Evolutionary conservation across 1,140 invertebrate species (phyloP).

Genomic region (Meloidogyne chitwoodi): DNA sequence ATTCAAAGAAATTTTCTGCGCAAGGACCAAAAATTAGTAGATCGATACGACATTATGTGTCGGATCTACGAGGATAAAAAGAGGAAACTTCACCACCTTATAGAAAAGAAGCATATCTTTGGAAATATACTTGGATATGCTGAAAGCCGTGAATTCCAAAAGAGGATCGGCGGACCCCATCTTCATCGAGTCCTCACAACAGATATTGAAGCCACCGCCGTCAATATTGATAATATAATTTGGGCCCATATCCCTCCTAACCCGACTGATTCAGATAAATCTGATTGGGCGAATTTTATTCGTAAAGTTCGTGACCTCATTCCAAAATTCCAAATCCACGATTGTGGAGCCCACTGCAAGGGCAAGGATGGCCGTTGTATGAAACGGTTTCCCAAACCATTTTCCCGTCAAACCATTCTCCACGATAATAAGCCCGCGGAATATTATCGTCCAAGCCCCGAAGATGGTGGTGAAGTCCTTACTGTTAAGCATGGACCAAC

Average conservation of each 20-base stretch:
- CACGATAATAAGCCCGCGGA: no score
- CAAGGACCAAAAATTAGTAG: not conserved
- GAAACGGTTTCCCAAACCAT: constrained; percentile 8
- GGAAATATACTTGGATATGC: not conserved
- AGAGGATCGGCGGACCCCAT: not conserved
- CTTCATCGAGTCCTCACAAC: not conserved
- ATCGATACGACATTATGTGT: constrained; percentile 1
- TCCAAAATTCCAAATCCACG: no score
- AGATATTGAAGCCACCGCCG: not conserved
- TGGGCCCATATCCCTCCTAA: constrained; percentile 4
- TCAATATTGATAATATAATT: not conserved
- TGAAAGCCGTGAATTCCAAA: constrained; percentile 4
- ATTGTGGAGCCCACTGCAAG: not conserved
- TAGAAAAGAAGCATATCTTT: not conserved
- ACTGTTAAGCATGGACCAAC: no score
- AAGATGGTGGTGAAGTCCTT: no score
- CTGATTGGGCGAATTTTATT: no score
- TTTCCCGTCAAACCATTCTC: not conserved
- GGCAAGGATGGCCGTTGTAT: constrained; percentile 4
- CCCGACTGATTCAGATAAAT: no score
- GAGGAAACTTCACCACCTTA: not conserved
- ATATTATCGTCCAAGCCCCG: no score
- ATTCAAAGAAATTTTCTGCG: not conserved
- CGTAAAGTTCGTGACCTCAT: no score
- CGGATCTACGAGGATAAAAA: not conserved